Evolutionary conservation across 92 coral and sea anemone genomes (phyloP), one percentile per base, ranked within the genome.

Genomic region (Heteractis magnifica): DNA sequence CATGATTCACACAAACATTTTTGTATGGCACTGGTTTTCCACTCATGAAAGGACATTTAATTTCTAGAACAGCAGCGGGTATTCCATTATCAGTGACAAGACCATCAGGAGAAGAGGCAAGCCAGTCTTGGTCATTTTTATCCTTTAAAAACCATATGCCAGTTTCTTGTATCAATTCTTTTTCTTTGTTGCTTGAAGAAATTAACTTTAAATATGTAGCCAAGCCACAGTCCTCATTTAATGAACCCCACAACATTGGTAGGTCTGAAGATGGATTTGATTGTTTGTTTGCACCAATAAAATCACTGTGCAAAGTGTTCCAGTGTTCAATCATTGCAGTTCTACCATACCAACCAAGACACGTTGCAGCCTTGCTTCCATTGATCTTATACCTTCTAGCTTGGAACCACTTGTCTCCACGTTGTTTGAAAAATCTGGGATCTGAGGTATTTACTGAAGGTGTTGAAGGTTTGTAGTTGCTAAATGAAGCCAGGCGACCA

Each of bases 341-440:
- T 64, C 16, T 81, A 13, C 82, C 83, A 78, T 74, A 50, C 85
- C 89, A 86, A 18, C 89, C 89, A 18, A 86, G 49, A 48, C 85
- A 80, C 14, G 78, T 65, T 50, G 90, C 87, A 34, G 87, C 90
- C 52, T 70, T 83, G 74, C 90, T 87, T n/a, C 84, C 87, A 56
- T 87, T 83, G 56, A 83, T 83, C 56, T 77, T 71, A 2, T 59
- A 68, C 65, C 60, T 87, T 26, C 90, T 18, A n/a, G 80, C 85
- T 11, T 26, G 20, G 19, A 86, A 55, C 56, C 49, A 8, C 34
- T 16, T 48, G 6, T 10, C 77, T 41, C 52, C 15, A n/a, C 76
- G 11, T 60, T 65, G 89, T 74, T 80, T 86, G 52, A 72, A 80
- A 79, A 19, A 26, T 8, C 56, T 71, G 12, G 89, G 89, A 15